Base-by-base conservation (phyloP, 2,888 invertebrate species). In the Subacronicta megacephala region DNA sequence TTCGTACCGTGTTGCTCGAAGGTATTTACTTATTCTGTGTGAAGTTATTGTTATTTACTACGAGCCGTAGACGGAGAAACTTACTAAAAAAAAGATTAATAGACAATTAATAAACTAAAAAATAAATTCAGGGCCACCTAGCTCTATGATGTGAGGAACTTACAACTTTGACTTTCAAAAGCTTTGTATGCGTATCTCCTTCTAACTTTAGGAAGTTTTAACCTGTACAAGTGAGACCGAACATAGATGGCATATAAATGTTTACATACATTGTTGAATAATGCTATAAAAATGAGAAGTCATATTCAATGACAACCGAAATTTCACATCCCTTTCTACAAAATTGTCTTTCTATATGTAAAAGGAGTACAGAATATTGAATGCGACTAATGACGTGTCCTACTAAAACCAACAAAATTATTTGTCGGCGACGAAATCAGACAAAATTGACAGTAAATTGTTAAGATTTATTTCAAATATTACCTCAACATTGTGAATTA, bases 221-320 rank as follows among this genome's bases (percentile, higher is more conserved):
- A 0, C 5, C 38, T 2, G 54, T 17, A 15, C 9, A 46, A 62
- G 18, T 16, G 53, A 72, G 46, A 52, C 4, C 12, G 7, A 38
- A 23, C 0, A 35, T 9, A 7, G 6, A 20, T 43, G 3, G 36
- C 62, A 70, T 66, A 72, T 72, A n/a, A 72, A 66, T 72, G 68
- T 72, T 72, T 67, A 67, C 57, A 62, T 62, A 47, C 68, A 67
- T 68, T 62, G 56, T 62, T 51, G 31, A 50, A 35, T 44, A 52
- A 57, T 0, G 0, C 51, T 36, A 2, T 36, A 12, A 57, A 68
- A 52, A 46, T 57, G 3, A 13, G 26, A 44, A 44, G 26, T 17
- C 0, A n/a, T 4, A 4, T 1, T 5, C 7, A 13, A 2, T 60
- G 60, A 50, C 69, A 63, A 9, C 15, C 0, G 0, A 13, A 12